Percentiles rank a stretch among this genome's conserved stretches.
These are phyloP conservation scores for Propithecus deckenii DNA, from an alignment of 2,797 vertebrate genomes.

Conservation along the genomic window DNA sequence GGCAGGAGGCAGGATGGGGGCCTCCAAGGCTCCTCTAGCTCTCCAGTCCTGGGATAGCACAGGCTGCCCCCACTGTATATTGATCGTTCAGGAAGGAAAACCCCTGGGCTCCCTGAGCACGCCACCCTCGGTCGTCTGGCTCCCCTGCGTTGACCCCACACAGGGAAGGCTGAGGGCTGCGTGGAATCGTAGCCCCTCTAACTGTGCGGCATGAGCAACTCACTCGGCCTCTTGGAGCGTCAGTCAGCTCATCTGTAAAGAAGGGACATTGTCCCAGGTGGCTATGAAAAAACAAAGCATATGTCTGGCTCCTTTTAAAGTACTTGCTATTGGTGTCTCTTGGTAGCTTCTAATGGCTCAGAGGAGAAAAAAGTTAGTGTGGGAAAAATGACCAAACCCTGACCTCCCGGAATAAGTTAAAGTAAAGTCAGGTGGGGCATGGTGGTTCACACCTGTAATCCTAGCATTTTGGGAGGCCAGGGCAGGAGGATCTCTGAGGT, in stretches of 20 bases:
- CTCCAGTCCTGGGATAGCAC: too few relatives aligned
- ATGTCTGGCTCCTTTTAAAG: neutral
- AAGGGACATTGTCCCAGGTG: neutral
- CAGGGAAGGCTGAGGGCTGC: neutral
- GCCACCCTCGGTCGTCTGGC: neutral
- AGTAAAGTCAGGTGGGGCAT: neutral
- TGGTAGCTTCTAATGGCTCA: neutral
- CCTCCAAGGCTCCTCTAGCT: neutral
- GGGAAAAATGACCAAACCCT: neutral
- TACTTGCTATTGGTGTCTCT: neutral
- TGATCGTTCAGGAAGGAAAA: neutral
- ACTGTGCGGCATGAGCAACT: neutral
- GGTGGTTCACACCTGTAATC: neutral
- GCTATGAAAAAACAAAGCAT: neutral
- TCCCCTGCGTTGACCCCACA: neutral
- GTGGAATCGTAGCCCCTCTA: neutral
- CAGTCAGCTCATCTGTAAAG: neutral
- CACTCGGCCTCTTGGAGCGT: neutral
- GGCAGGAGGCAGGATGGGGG: neutral
- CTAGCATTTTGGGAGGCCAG: neutral
- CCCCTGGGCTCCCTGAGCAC: neutral
- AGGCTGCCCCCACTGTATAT: accelerated
- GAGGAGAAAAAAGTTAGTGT: neutral
- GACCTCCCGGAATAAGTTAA: neutral
- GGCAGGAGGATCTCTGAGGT: neutral